Base-by-base conservation (phyloP, 2,888 invertebrate genomes). In the Craniophora ligustri region DNA sequence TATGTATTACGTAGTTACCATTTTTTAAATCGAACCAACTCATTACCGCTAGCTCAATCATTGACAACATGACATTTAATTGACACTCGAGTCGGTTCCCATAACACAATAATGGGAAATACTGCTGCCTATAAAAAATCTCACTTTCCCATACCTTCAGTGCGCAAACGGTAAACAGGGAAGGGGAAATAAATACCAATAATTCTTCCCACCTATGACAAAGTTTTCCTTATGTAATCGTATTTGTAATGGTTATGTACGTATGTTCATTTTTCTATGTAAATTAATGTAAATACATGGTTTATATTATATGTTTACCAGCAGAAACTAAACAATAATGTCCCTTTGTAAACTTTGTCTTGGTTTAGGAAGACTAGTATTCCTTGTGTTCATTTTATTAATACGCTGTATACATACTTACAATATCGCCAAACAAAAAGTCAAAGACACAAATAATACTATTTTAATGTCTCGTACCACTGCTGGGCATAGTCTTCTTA, bases 31-130 rank as follows among this genome's bases (percentile, higher is more conserved):
- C 15, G 21, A 5, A 16, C 16, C 11, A 0, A 21, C 6, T 6
- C 0, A 28, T 30, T 44, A 36, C 35, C 8, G 31, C 16, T 15
- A 32, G 30, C 19, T 31, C 23, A 31, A 31, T 46, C 15, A 40
- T 44, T 30, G 30, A 8, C 30, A 26, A 5, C 16, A 16, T 32
- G 34, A 53, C 51, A 54, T 45, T 28, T 51, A 28, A 74, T 57
- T 74, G 67, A 36, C 51, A 59, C 5, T 10, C n/a, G 14, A 42
- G 8, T 26, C 0, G 13, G 38, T 73, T 73, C 76, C 36, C 74
- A 62, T 23, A 48, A 10, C 8, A 76, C 57, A 72, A 76, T 72
- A 23, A 58, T 73, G 74, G 30, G 70, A 72, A 73, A 56, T 44
- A 39, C 7, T 5, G 32, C 34, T 34, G 11, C 6, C 8, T 35